Evolutionary conservation across 2,797 vertebrate genomes (phyloP), one percentile per base, ranked within the genome.

Genomic region (Acipenser ruthenus): DNA sequence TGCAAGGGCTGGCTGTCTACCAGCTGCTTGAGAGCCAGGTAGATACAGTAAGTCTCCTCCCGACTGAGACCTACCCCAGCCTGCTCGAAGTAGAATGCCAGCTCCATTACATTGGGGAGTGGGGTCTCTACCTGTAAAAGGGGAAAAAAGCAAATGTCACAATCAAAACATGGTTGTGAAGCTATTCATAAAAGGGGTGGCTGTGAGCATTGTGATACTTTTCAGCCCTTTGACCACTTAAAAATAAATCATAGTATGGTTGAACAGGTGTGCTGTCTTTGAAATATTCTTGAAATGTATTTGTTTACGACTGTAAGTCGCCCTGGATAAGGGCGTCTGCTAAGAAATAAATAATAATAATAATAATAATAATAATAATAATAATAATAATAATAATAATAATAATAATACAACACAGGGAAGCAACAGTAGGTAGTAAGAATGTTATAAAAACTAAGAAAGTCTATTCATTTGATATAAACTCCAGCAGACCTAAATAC

Each of bases 71-170:
- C 89, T 64, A 95, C 84, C 63, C 94, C 95, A 69, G 89, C 88
- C 80, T 97, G 94, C 78, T 95, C 94, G 78, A 97, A 87, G 83
- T 91, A 94, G 78, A 92, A 95, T 23, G 87, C 87, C 63, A 89
- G 81, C 80, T 97, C 94, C 74, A 85, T 89, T 70, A 96, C 73
- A 37, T 95, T 95, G 10, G 91, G 94, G 52, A 94, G 78, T 71
- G 82, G 50, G 0, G 74, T 80, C 61, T 91, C 89, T 75, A 78
- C 75, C 94, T 95, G 69, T 6, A 49, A 62, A n/a, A 3, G 61
- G 12, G 61, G 6, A n/a, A 62, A 7, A 62, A 3, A 62, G 61
- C 8, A 23, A 47, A 23, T 23, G 61, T 23, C 7, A 13, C 7
- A 2, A 47, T 18, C 10, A 6, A 47, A 61, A 23, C 3, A 8